Conservation (phyloP, 2,113 vertebrate genomes). For the Trematomus loennbergii region DNA sequence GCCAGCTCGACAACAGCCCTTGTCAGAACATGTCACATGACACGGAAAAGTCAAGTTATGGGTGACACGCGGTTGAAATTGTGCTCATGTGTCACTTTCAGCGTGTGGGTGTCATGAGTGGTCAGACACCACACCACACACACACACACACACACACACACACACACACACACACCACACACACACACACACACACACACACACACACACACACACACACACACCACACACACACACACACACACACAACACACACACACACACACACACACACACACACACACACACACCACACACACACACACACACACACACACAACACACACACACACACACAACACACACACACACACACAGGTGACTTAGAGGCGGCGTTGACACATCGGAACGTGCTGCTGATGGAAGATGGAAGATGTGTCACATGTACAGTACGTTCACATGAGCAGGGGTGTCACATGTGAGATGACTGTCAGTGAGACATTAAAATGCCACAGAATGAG, state of each 20-base stretch:
- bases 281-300: not conserved
- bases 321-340: constrained; percentile 8
- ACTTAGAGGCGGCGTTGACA: constrained; percentile 38
- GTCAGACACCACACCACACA: constrained; percentile 9
- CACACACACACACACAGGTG: not conserved
- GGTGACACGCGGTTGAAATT: constrained; percentile 13
- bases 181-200: not conserved
- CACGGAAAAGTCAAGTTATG: constrained; percentile 25
- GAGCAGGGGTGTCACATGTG: constrained; percentile 31
- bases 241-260: constrained; percentile 9
- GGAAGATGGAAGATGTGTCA: constrained; percentile 57
- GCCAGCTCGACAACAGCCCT: constrained; percentile 10
- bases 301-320: not conserved
- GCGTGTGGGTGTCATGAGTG: constrained; percentile 41
- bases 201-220: not conserved
- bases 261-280: constrained; percentile 7
- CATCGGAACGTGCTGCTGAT: constrained; percentile 9
- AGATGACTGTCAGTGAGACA: constrained; percentile 43
- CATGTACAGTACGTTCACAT: constrained; percentile 20
- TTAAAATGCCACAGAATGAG: constrained; percentile 17
- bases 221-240: constrained; percentile 5
- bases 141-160: not conserved
- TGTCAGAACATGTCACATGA: not conserved
- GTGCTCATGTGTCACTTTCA: constrained; percentile 36
- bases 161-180: not conserved